Conservation (phyloP, 2,888 invertebrate genomes). For the Leucophenga maculata region DNA sequence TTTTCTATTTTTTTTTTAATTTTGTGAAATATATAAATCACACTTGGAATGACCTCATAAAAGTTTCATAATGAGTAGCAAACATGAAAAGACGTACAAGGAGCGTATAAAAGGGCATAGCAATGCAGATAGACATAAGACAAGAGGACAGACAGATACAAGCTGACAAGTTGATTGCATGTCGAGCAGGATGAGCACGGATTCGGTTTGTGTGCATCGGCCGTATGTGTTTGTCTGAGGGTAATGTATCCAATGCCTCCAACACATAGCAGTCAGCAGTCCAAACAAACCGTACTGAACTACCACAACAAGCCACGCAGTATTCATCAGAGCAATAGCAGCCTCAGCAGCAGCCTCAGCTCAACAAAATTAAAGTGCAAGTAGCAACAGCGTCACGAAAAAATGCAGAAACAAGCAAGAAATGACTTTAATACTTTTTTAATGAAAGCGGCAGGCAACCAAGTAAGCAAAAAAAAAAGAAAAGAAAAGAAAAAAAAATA, state of each 20-base stretch:
- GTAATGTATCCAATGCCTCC: too few relatives aligned
- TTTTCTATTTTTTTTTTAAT: slow-evolving; percentile 40
- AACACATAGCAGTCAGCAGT: too few relatives aligned
- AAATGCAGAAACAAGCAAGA: slow-evolving; percentile 30
- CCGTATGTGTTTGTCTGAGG: too few relatives aligned
- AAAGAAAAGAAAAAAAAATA: slow-evolving; percentile 1
- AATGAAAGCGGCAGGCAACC: slow-evolving; percentile 30
- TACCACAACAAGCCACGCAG: background rate
- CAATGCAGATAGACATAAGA: slow-evolving; percentile 28
- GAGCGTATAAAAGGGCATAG: background rate
- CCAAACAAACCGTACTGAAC: too few relatives aligned
- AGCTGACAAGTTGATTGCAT: slow-evolving; percentile 56
- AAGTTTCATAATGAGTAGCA: slow-evolving; percentile 50
- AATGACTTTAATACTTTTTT: slow-evolving; percentile 36
- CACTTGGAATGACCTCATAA: slow-evolving; percentile 50
- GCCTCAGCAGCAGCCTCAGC: slow-evolving; percentile 10
- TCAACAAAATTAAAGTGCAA: slow-evolving; percentile 29
- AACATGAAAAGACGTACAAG: slow-evolving; percentile 16
- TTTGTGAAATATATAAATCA: slow-evolving; percentile 52
- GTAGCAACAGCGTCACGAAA: slow-evolving; percentile 17
- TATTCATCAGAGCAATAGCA: slow-evolving; percentile 5
- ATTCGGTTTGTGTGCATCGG: too few relatives aligned
- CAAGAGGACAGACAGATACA: slow-evolving; percentile 23
- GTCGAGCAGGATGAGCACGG: slow-evolving; percentile 25
- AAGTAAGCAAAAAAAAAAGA: background rate